Evolutionary conservation across 1,140 invertebrate genomes (phyloP).

Genomic region (Reticulitermes speratus): DNA sequence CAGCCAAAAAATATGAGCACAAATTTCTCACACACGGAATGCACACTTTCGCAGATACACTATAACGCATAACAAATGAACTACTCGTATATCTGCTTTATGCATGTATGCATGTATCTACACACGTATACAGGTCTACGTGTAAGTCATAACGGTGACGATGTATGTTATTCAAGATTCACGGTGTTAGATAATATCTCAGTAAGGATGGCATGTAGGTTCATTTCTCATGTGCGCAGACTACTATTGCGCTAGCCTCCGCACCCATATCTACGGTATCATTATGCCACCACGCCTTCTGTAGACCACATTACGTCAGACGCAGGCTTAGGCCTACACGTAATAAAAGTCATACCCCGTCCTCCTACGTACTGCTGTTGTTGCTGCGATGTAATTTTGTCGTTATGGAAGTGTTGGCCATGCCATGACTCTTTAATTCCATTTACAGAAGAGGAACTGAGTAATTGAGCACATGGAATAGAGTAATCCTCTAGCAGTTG

Average conservation of each 20-base stretch:
- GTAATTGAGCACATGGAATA: no score
- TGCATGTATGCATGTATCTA: background rate
- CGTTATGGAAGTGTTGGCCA: background rate
- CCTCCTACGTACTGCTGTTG: background rate
- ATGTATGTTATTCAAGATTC: background rate
- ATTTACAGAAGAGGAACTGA: background rate
- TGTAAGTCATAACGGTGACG: background rate
- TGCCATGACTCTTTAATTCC: background rate
- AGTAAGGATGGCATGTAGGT: background rate
- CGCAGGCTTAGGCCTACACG: background rate
- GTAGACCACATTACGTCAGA: background rate
- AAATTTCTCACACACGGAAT: background rate
- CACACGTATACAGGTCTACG: background rate
- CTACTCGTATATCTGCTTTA: background rate
- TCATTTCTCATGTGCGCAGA: background rate
- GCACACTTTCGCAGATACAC: background rate
- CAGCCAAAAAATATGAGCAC: background rate
- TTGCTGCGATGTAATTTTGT: constrained; percentile 6
- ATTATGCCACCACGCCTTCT: background rate
- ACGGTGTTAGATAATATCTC: background rate
- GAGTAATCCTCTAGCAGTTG: no score
- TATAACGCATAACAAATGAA: background rate
- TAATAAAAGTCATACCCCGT: background rate
- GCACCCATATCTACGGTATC: background rate
- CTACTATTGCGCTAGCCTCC: background rate